Conservation (phyloP, 2,113 vertebrate species). For the Otolemur garnettii region DNA sequence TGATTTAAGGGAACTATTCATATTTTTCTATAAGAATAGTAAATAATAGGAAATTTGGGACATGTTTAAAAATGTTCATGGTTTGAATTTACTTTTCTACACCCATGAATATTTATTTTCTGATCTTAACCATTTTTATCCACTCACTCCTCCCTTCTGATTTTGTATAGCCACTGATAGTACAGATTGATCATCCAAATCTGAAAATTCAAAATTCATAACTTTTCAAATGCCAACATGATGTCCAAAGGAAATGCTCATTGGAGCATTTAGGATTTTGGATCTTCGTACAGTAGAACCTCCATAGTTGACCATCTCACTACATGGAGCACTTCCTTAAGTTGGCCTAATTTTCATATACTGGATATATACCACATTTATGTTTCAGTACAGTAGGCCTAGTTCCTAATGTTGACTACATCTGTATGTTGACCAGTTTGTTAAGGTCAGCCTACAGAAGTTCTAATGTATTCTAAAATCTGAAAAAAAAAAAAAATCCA, state of each 20-base stretch:
- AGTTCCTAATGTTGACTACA: too few relatives aligned
- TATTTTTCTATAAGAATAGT: neutral
- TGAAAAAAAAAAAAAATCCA: too few relatives aligned
- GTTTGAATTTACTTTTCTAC: constrained; percentile 28
- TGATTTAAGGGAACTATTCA: neutral
- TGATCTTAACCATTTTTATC: neutral
- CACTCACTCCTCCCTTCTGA: neutral
- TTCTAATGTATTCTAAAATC: neutral
- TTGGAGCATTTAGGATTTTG: neutral
- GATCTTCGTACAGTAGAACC: neutral
- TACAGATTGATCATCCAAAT: neutral
- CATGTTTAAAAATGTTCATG: neutral
- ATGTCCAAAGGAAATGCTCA: neutral
- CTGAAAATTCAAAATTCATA: neutral
- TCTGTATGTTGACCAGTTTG: too few relatives aligned
- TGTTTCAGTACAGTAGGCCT: too few relatives aligned
- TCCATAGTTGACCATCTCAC: too few relatives aligned
- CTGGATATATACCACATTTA: too few relatives aligned
- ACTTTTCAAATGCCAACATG: neutral
- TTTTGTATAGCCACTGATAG: neutral
- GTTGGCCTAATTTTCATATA: too few relatives aligned
- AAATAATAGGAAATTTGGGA: neutral
- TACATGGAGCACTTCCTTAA: too few relatives aligned
- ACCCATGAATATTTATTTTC: neutral
- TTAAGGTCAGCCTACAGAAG: too few relatives aligned